phyloP scores from a whole-genome alignment of 2,888 invertebrate genomes.

The Limnephilus marmoratus region DNA sequence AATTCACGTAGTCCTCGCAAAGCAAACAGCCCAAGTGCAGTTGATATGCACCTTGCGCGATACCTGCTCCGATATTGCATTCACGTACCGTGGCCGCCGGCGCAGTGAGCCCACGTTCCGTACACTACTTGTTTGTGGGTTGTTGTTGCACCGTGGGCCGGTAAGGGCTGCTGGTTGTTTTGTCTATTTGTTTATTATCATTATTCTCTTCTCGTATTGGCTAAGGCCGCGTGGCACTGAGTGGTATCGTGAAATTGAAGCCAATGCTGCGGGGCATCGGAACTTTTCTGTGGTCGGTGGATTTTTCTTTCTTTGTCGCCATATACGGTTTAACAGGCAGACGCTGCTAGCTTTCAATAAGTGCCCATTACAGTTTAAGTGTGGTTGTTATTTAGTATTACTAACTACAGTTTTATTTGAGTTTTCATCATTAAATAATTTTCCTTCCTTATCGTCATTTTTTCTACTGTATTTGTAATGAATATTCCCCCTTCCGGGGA shows the following conservation, averaged over 20 bases:
- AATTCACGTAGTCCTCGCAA: conserved; percentile 32
- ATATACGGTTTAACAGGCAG: background rate
- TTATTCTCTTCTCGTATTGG: background rate
- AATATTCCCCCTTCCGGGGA: too few relatives aligned
- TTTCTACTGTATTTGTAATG: too few relatives aligned
- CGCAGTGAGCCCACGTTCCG: background rate
- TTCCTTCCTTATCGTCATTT: too few relatives aligned
- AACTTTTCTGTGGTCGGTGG: background rate
- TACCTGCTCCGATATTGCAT: background rate
- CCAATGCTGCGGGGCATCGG: background rate
- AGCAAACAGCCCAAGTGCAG: conserved; percentile 13
- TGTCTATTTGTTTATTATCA: background rate
- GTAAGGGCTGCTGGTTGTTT: background rate
- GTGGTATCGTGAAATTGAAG: background rate
- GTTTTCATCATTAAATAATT: background rate
- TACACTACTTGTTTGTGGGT: conserved; percentile 25
- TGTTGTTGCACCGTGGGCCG: conserved; percentile 21
- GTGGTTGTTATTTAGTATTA: too few relatives aligned
- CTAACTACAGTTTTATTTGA: background rate
- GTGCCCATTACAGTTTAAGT: background rate
- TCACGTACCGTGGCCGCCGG: background rate
- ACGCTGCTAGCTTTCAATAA: background rate
- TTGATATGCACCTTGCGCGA: conserved; percentile 13
- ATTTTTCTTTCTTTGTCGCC: background rate
- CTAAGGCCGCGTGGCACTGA: background rate